phyloP scores from a whole-genome alignment of 2,113 vertebrate species.

The Propithecus coquereli region DNA sequence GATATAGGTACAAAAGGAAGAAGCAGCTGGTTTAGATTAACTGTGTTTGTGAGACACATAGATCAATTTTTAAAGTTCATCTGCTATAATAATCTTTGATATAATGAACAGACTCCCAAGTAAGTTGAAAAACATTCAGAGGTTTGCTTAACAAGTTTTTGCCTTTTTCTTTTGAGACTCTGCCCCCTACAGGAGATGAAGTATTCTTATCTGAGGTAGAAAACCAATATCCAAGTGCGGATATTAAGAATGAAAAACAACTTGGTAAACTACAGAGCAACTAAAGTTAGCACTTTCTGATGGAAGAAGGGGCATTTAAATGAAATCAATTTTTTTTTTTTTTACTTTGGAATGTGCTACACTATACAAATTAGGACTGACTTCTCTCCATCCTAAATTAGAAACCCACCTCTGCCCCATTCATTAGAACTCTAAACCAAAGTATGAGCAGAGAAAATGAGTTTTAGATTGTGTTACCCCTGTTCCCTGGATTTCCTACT shows the following conservation, averaged over 20 bases:
- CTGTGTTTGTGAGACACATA: slow-evolving; percentile 40
- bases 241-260: background rate
- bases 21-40: slow-evolving; percentile 53
- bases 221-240: background rate
- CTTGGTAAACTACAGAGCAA: background rate
- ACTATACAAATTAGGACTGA: background rate
- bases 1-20: slow-evolving; percentile 2
- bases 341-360: background rate
- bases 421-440: background rate
- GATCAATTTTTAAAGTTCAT: slow-evolving; percentile 58
- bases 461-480: background rate
- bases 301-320: background rate
- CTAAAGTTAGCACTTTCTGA: background rate
- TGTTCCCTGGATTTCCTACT: background rate
- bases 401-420: background rate
- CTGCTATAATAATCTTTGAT: slow-evolving; percentile 61
- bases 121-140: slow-evolving; percentile 65
- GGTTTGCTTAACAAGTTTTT: slow-evolving; percentile 33
- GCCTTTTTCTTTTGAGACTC: slow-evolving; percentile 72
- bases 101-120: slow-evolving; percentile 35
- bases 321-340: background rate
- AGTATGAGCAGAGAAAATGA: background rate
- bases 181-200: slow-evolving; percentile 70
- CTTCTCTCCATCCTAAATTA: background rate
- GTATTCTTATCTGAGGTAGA: background rate